phyloP scores from a whole-genome alignment of 2,888 invertebrate genomes.

The Ephialtes manifestator region DNA sequence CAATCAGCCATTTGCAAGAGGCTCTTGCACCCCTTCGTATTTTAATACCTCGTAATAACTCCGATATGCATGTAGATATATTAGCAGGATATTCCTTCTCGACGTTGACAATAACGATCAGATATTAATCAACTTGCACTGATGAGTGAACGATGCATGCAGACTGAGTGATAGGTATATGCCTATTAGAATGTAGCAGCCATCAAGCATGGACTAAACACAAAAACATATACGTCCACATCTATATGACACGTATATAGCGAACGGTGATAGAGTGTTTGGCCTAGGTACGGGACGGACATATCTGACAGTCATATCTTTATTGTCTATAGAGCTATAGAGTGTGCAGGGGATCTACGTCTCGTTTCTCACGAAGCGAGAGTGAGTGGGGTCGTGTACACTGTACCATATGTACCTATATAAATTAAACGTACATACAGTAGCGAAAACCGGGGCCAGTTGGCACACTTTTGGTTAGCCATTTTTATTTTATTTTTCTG shows the following conservation, averaged over 20 bases:
- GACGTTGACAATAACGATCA: constrained; percentile 34
- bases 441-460: neutral
- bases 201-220: constrained; percentile 21
- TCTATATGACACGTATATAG: neutral
- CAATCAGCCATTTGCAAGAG: too few species aligned
- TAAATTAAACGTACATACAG: neutral
- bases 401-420: constrained; percentile 3
- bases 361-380: constrained; percentile 57
- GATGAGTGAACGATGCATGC: constrained; percentile 46
- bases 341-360: constrained; percentile 28
- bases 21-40: neutral
- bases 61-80: neutral
- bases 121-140: constrained; percentile 55
- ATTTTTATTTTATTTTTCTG: neutral
- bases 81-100: neutral
- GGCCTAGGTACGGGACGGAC: constrained; percentile 51
- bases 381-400: constrained; percentile 14
- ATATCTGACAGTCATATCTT: constrained; percentile 65
- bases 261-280: constrained; percentile 46
- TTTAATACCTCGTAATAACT: neutral
- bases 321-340: constrained; percentile 55
- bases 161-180: constrained; percentile 34
- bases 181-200: constrained; percentile 18
- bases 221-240: neutral
- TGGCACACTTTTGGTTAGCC: neutral